These are phyloP conservation scores for Mylabris phalerata DNA, from an alignment of 1,140 invertebrate species.

Conservation along the genomic window DNA sequence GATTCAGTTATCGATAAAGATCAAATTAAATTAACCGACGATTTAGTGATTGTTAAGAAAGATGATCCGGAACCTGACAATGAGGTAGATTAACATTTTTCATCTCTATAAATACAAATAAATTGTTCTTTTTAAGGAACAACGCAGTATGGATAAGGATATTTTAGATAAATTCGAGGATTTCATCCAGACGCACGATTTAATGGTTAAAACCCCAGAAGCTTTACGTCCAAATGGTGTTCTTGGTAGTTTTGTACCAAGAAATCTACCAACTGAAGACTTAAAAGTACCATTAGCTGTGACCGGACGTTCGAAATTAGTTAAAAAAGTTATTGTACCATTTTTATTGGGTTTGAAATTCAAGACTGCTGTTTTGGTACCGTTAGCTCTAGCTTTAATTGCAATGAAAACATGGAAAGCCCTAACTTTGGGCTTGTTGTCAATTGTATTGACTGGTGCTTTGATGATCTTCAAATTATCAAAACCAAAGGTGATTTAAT, in stretches of 20 bases:
- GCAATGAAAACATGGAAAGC: conserved; percentile 84
- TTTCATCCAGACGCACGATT: conserved; percentile 56
- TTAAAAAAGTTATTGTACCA: conserved; percentile 75
- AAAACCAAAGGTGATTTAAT: conserved; percentile 61
- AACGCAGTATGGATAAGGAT: conserved; percentile 29
- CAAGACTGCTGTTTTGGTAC: conserved; percentile 73
- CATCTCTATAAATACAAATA: not conserved
- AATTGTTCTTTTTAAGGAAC: conserved; percentile 28
- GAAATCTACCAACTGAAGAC: conserved; percentile 60
- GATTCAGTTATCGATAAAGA: conserved; percentile 57
- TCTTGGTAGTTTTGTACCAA: conserved; percentile 54
- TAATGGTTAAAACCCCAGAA: conserved; percentile 56
- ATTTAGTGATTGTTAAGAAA: conserved; percentile 62
- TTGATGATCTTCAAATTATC: conserved; percentile 78
- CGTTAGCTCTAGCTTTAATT: conserved; percentile 69
- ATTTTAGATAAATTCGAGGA: conserved; percentile 58
- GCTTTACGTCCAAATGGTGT: conserved; percentile 50
- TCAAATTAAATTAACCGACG: conserved; percentile 63
- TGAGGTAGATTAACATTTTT: conserved; percentile 28
- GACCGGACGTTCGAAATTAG: conserved; percentile 53
- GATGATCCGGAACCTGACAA: conserved; percentile 40
- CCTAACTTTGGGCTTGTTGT: conserved; percentile 73
- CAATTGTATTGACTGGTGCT: conserved; percentile 70
- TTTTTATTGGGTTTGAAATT: conserved; percentile 78
- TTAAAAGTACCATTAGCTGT: conserved; percentile 58